phyloP scores from a whole-genome alignment of 2,113 vertebrate genomes.

The Corythornis madagascariensis region DNA sequence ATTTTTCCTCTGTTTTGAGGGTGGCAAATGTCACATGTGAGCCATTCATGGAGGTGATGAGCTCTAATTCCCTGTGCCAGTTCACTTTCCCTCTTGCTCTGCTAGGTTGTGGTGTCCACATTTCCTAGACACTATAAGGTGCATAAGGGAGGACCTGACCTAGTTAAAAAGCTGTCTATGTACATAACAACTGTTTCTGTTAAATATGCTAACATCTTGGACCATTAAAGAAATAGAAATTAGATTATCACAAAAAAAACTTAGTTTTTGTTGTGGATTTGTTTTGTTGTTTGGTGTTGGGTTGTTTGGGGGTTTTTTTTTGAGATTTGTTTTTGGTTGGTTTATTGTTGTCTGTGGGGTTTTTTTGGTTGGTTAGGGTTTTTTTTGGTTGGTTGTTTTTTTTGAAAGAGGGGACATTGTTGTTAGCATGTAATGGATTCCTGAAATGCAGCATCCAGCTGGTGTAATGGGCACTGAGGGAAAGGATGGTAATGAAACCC shows the following conservation, averaged over 20 bases:
- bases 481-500: neutral
- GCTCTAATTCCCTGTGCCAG: neutral
- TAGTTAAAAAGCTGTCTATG: neutral
- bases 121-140: neutral
- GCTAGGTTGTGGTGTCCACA: neutral
- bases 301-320: too few species aligned
- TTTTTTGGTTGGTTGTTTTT: neutral
- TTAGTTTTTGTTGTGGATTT: too few species aligned
- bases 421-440: neutral
- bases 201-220: neutral
- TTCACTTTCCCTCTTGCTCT: neutral
- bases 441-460: constrained; percentile 9
- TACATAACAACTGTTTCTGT: neutral
- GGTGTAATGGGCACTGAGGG: neutral
- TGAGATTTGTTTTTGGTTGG: too few species aligned
- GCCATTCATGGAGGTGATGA: accelerated
- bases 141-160: neutral
- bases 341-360: too few species aligned
- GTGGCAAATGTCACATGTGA: neutral
- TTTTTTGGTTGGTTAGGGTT: neutral
- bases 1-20: neutral
- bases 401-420: neutral
- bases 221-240: neutral
- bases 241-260: neutral
- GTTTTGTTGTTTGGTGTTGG: too few species aligned